A percentile compares a stretch with the other conserved stretches of the same genome.
phyloP scores from a whole-genome alignment of 2,888 invertebrate species.

The Yponomeuta evonymella region DNA sequence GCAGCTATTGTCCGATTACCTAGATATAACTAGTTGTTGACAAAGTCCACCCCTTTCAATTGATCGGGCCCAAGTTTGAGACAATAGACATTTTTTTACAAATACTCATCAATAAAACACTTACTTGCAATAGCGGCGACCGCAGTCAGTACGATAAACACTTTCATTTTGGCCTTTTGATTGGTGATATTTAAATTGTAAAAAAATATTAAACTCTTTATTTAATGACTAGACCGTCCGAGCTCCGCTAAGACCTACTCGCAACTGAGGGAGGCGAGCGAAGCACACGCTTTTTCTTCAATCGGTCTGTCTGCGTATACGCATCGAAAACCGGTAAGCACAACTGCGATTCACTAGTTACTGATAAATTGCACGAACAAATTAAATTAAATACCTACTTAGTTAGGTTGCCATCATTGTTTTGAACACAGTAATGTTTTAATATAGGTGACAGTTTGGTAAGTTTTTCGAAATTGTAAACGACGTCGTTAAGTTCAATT shows the following conservation, averaged over 20 bases:
- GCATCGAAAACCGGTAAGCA: constrained; percentile 62
- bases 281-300: constrained; percentile 71
- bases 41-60: neutral
- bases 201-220: constrained; percentile 34
- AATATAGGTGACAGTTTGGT: neutral
- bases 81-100: neutral
- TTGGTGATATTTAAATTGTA: constrained; percentile 34
- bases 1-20: neutral
- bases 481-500: neutral
- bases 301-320: constrained; percentile 46
- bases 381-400: neutral
- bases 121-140: constrained; percentile 67
- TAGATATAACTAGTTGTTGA: neutral
- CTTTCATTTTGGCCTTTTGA: constrained; percentile 69
- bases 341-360: constrained; percentile 43
- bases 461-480: neutral
- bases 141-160: constrained; percentile 68
- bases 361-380: neutral
- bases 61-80: neutral
- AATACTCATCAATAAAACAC: constrained; percentile 27
- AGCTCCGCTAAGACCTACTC: constrained; percentile 62
- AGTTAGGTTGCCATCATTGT: neutral
- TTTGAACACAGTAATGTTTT: neutral
- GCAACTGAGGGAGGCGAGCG: constrained; percentile 58
- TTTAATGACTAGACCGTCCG: constrained; percentile 72